phyloP scores from a whole-genome alignment of 30 jellyfish, hydroid and myxozoan species.

The Hydra vulgaris region DNA sequence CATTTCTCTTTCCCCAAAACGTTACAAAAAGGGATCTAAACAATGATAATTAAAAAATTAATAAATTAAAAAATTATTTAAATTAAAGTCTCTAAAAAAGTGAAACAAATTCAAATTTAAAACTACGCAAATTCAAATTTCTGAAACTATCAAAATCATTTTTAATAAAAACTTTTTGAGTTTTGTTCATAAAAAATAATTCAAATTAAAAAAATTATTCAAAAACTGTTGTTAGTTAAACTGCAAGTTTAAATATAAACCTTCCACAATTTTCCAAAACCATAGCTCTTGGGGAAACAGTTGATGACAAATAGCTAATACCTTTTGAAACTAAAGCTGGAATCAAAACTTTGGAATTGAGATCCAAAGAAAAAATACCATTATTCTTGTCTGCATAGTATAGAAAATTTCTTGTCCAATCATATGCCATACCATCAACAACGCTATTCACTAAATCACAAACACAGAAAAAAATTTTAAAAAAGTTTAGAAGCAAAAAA shows the following conservation, averaged over 20 bases:
- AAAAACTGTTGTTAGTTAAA: too few relatives aligned
- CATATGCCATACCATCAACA: neutral
- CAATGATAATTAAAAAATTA: too few relatives aligned
- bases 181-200: too few relatives aligned
- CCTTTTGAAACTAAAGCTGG: neutral
- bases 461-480: neutral
- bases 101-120: neutral
- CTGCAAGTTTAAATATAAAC: too few relatives aligned
- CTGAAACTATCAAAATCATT: too few relatives aligned
- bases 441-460: neutral
- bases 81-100: neutral
- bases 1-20: neutral
- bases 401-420: neutral
- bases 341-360: neutral
- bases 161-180: neutral
- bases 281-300: neutral
- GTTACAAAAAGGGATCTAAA: neutral
- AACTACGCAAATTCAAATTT: neutral
- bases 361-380: neutral
- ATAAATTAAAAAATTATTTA: too few relatives aligned
- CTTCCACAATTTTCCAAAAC: neutral
- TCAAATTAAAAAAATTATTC: too few relatives aligned
- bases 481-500: too few relatives aligned
- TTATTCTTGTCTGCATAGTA: neutral
- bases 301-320: neutral